These are phyloP conservation scores for Cryptophagus acutangulus DNA, from an alignment of 2,888 invertebrate genomes.

Conservation along the genomic window DNA sequence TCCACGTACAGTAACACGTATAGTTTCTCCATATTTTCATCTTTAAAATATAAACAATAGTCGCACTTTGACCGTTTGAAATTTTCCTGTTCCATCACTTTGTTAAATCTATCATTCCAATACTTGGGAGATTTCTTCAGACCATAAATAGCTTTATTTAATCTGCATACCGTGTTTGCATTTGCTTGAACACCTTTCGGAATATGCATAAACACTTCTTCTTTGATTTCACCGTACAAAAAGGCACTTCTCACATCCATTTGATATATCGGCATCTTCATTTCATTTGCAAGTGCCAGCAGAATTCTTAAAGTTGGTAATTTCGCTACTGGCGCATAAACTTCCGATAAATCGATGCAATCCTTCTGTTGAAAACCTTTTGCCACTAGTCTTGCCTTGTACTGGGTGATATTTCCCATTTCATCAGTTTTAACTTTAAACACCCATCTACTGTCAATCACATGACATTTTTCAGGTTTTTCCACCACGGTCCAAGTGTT, in stretches of 20 bases:
- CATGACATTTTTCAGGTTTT: conserved; percentile 6
- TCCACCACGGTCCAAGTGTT: conserved; percentile 13
- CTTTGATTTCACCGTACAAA: conserved; percentile 23
- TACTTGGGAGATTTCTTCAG: conserved; percentile 19
- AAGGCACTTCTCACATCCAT: conserved; percentile 26
- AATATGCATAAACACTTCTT: conserved; percentile 19
- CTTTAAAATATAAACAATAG: conserved; percentile 10
- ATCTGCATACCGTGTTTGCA: too few relatives aligned
- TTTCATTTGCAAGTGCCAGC: conserved; percentile 10
- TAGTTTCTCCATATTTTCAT: background rate
- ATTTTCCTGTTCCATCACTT: conserved; percentile 6
- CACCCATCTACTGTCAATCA: conserved; percentile 13
- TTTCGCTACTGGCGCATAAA: conserved; percentile 15
- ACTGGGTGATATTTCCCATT: conserved; percentile 8
- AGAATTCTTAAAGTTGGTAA: conserved; percentile 12
- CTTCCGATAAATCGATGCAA: conserved; percentile 8
- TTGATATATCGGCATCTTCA: conserved; percentile 17
- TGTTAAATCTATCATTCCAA: conserved; percentile 18
- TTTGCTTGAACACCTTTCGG: conserved; percentile 20
- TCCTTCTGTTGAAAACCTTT: conserved; percentile 14
- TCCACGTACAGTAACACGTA: conserved; percentile 13
- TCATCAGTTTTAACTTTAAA: conserved; percentile 11
- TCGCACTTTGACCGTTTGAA: conserved; percentile 14
- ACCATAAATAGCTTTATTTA: conserved; percentile 21
- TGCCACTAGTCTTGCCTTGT: conserved; percentile 15